Base-by-base conservation (phyloP, 2,797 vertebrate species). In the Austrolebias charrua region DNA sequence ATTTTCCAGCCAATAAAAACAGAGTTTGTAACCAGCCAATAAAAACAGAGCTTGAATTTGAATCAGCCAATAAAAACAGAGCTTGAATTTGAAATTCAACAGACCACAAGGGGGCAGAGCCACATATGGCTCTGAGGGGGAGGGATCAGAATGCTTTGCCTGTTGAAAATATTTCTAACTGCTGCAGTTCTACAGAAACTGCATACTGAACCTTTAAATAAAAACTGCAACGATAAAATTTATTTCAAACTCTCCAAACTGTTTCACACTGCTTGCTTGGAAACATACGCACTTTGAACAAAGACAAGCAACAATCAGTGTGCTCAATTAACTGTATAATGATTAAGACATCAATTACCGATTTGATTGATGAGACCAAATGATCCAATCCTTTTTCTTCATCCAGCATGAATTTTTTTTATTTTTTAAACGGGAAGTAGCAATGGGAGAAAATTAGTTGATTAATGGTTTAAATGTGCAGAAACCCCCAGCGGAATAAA, bases 311-410 rank as follows among this genome's bases (percentile, higher is more conserved):
- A 88, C 91, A 93, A 93, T 91, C 92, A 92, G 92, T 91, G 88
- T 95, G 94, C 92, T 96, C 93, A 95, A 95, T 96, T 97, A 96
- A 92, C 92, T 96, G 94, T 96, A 94, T 95, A 96, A 94, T 73
- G 78, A 95, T 96, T 95, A 95, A 93, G 94, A 91, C 93, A 94
- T 96, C 92, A 95, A 94, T 97, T 97, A 94, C 89, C 90, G 89
- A 94, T 91, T 88, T 98, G 95, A 98, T 98, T 94, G 94, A 98
- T 98, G 95, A 93, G 82, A 90, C 92, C 88, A 95, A 94, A 95
- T 95, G 94, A 94, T 92, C 91, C 91, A 87, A 94, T 95, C 96
- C 90, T 95, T 94, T 95, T 91, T 92, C 93, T 93, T 90, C 94
- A 95, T 89, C 87, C 86, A 90, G 93, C 86, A 87, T 93, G n/a